phyloP scores from a whole-genome alignment of 1,140 invertebrate species.

The Tetramorium alpestre region DNA sequence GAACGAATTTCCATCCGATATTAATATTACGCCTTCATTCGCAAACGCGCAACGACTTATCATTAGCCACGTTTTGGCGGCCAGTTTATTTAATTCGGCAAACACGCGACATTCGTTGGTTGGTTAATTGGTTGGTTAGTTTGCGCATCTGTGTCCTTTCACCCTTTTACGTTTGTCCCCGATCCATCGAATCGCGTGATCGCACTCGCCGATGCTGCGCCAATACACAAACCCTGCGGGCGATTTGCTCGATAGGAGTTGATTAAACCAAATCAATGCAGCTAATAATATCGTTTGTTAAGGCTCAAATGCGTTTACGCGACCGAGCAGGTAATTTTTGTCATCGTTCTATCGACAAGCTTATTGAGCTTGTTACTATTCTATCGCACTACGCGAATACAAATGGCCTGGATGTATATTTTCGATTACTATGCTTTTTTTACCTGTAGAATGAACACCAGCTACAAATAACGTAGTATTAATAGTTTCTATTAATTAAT shows the following conservation, averaged over 20 bases:
- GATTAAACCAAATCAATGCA: constrained; percentile 60
- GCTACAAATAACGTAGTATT: neutral
- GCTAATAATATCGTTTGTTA: constrained; percentile 55
- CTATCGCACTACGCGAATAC: neutral
- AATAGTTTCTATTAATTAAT: neutral
- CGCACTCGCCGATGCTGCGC: constrained; percentile 12
- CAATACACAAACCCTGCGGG: constrained; percentile 33
- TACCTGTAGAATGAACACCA: no score
- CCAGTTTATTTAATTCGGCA: constrained; percentile 65
- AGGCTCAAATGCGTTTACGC: constrained; percentile 40
- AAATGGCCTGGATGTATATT: neutral
- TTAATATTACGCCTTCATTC: neutral
- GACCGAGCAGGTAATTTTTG: constrained; percentile 43
- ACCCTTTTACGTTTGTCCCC: constrained; percentile 4
- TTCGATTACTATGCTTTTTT: neutral
- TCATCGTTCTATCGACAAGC: neutral
- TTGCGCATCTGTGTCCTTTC: constrained; percentile 64
- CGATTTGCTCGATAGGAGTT: constrained; percentile 54
- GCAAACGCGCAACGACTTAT: constrained; percentile 45
- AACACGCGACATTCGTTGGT: constrained; percentile 44
- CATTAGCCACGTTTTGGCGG: constrained; percentile 63
- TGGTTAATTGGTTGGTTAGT: constrained; percentile 30
- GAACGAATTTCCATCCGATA: neutral
- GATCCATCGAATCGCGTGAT: constrained; percentile 57
- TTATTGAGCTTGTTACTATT: constrained; percentile 27